These are phyloP conservation scores for Ophion slaviceki DNA, from an alignment of 2,888 invertebrate species.

Conservation along the genomic window DNA sequence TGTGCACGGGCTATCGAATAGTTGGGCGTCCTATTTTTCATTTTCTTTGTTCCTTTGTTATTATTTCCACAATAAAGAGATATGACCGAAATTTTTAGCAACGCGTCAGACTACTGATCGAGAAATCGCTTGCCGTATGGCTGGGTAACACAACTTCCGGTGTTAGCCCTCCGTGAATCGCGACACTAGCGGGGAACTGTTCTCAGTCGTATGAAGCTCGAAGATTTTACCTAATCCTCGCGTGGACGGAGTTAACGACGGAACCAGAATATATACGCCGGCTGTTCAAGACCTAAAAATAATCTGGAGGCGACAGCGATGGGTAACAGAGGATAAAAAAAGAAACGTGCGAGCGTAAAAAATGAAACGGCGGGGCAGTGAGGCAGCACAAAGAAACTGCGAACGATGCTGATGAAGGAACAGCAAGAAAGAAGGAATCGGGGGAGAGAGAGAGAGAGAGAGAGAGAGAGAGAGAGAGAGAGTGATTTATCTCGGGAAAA, in stretches of 20 bases:
- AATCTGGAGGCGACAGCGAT: not conserved
- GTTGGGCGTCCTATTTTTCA: no score
- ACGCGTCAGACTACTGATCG: no score
- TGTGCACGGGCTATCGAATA: no score
- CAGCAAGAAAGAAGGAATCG: not conserved
- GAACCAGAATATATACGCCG: not conserved
- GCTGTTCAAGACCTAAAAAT: slow-evolving; percentile 20
- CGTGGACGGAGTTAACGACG: not conserved
- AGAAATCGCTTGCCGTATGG: not conserved
- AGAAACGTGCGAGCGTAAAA: not conserved
- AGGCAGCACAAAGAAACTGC: not conserved
- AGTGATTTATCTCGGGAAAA: not conserved
- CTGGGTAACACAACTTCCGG: not conserved
- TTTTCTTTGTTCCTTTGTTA: no score
- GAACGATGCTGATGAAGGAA: not conserved
- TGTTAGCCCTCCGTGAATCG: not conserved
- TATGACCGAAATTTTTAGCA: not conserved
- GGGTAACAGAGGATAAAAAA: not conserved
- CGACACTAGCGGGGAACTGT: not conserved
- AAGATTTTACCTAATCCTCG: not conserved
- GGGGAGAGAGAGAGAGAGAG: not conserved
- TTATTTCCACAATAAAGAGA: not conserved
- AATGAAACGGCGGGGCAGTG: not conserved
- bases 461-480: not conserved
- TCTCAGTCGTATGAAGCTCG: not conserved